Evolutionary conservation across 1,140 invertebrate species (phyloP), one percentile per base, ranked within the genome.

Genomic region (Camponotus floridanus): DNA sequence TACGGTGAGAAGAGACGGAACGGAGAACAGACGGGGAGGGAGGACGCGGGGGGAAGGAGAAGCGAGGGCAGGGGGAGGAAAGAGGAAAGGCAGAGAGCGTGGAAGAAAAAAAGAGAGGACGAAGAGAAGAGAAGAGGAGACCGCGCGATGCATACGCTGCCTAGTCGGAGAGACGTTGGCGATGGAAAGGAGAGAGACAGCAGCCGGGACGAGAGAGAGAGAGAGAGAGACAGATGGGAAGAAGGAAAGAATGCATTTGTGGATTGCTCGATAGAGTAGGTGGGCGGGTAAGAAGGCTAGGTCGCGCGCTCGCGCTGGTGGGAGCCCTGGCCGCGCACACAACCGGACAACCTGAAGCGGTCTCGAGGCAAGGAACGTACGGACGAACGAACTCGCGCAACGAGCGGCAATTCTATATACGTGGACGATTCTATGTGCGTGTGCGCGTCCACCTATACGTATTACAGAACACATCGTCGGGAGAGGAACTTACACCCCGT

Each of bases 231-330:
- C 86, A 85, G 83, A 70, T 81, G 80, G 85, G 88, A 87, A 76
- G 88, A 91, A 87, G 79, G 88, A 91, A 90, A 91, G 90, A 91
- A 91, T 91, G 91, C 90, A 88, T 91, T 89, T 86, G 78, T 80
- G 90, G 90, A 91, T 91, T 91, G 88, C 90, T 91, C 88, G 91
- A 91, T 91, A 91, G 89, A 90, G 91, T 91, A 91, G 91, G 91
- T 91, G 91, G 91, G 90, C 81, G 89, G 45, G 42, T 90, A 90
- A 90, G 88, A 90, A 90, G 90, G 85, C 76, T 88, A 89, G 87
- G 90, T 81, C 59, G 87, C 48, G 62, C 65, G 33, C 26, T 26
- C 33, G 76, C 78, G 65, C 62, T 87, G 90, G 90, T 91, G 90
- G 90, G 90, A 91, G 90, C 84, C 89, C 76, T 65, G 87, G 67